Conservation (phyloP, 1,140 invertebrate genomes). For the Ceratina japonica region DNA sequence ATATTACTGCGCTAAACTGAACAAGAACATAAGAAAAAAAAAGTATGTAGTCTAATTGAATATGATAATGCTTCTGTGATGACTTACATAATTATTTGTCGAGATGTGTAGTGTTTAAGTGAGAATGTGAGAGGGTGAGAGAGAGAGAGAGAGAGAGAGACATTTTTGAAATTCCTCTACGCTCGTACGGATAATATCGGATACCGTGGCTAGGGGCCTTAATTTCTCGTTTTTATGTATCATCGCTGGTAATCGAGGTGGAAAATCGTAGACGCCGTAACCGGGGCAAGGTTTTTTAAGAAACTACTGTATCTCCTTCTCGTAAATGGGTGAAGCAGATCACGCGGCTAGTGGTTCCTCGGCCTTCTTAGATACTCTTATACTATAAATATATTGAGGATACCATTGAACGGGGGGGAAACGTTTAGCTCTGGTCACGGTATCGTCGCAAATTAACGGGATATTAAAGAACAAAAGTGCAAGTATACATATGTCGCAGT, state of each 20-base stretch:
- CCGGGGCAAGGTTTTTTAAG: conserved; percentile 22
- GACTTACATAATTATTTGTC: conserved; percentile 74
- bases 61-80: conserved; percentile 79
- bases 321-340: conserved; percentile 2
- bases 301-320: conserved; percentile 13
- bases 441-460: conserved; percentile 33
- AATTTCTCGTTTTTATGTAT: conserved; percentile 45
- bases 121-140: conserved; percentile 44
- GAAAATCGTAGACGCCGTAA: conserved; percentile 9
- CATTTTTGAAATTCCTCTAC: conserved; percentile 51
- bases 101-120: conserved; percentile 68
- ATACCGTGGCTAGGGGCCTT: conserved; percentile 61
- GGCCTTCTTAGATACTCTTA: conserved; percentile 26
- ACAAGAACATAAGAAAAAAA: conserved; percentile 67
- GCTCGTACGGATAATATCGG: conserved; percentile 31
- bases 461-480: conserved; percentile 13
- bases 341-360: conserved; percentile 16
- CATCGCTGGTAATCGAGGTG: conserved; percentile 39
- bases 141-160: conserved; percentile 31
- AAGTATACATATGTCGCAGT: conserved; percentile 43
- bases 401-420: conserved; percentile 10
- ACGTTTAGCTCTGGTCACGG: conserved; percentile 51
- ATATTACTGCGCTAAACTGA: conserved; percentile 74
- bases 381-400: conserved; percentile 8
- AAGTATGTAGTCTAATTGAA: conserved; percentile 74